Evolutionary conservation across 2,797 vertebrate species (phyloP), one percentile per base, ranked within the genome.

Genomic region (Pipistrellus pygmaeus): DNA sequence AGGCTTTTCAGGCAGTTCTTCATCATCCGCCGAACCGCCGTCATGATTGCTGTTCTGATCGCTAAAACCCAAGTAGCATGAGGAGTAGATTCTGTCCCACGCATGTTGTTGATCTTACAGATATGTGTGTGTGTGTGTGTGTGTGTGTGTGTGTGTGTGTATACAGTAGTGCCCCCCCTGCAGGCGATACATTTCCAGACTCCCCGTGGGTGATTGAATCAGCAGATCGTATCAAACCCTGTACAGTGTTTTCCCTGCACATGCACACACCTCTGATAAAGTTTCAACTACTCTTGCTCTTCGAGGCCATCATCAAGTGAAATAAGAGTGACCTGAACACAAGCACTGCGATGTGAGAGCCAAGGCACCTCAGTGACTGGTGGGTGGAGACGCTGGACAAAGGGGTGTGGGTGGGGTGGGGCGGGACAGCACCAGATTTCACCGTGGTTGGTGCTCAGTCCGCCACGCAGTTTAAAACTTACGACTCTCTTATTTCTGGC

Each of bases 1-100:
- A 44, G 77, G 85, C 57, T 55, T 91, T 68, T 62, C 38, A 90
- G 87, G 35, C 48, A 25, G 10, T 76, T 73, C 88, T 83, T 78
- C 92, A 48, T 60, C 77, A 76, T 82, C 66, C 38, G 14, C 64
- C 38, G 0, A 60, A 2, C 91, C 27, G 0, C 85, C 10, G 12
- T 92, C 80, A 3, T 80, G 32, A 89, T 32, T 38, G 44, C 64
- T 55, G 53, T 69, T 57, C 32, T 68, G n/a, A 44, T 86, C 13
- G 9, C 69, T 66, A 78, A 95, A 82, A 44, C 44, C 57, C 5
- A 21, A 44, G 15, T 62, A 27, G 17, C 48, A 62, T 48, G 4
- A 17, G 66, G 62, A 69, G 41, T 72, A 30, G 66, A 4, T 78
- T 88, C 35, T 38, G 25, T 23, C 75, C 85, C 44, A 51, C 57